Conservation (phyloP, 2,888 invertebrate species). For the Carabus problematicus region DNA sequence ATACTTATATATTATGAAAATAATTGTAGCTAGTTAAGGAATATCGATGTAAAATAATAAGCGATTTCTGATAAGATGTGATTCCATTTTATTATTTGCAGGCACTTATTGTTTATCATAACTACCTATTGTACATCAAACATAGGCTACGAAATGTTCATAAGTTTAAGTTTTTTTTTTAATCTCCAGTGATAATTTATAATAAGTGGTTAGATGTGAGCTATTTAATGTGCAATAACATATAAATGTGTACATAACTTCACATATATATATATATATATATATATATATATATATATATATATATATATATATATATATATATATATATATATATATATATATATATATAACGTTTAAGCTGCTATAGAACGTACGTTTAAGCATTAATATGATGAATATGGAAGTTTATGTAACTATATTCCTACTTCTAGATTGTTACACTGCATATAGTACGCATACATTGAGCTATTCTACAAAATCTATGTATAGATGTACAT, state of each 20-base stretch:
- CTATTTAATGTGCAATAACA: conserved; percentile 60
- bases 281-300: conserved; percentile 34
- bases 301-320: conserved; percentile 27
- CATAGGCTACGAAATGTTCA: conserved; percentile 37
- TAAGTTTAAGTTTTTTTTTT: conserved; percentile 34
- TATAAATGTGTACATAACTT: conserved; percentile 36
- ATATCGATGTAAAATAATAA: conserved; percentile 50
- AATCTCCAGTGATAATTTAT: conserved; percentile 39
- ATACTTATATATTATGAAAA: conserved; percentile 21
- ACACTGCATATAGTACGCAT: conserved; percentile 37
- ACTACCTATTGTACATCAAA: conserved; percentile 30
- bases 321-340: conserved; percentile 22
- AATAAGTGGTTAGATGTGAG: conserved; percentile 37
- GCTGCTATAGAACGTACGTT: conserved; percentile 12
- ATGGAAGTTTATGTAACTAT: conserved; percentile 35
- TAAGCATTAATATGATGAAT: neutral
- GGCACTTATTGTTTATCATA: conserved; percentile 39
- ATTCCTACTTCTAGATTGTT: conserved; percentile 31
- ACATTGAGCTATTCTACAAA: conserved; percentile 40
- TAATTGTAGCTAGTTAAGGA: conserved; percentile 42
- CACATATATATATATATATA: conserved; percentile 21
- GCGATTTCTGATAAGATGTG: conserved; percentile 57
- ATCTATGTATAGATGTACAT: conserved; percentile 43
- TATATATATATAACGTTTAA: conserved; percentile 9
- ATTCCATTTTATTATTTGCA: conserved; percentile 47